Evolutionary conservation across 2,797 vertebrate genomes (phyloP), one percentile per base, ranked within the genome.

Genomic region (Pelobates cultripes): DNA sequence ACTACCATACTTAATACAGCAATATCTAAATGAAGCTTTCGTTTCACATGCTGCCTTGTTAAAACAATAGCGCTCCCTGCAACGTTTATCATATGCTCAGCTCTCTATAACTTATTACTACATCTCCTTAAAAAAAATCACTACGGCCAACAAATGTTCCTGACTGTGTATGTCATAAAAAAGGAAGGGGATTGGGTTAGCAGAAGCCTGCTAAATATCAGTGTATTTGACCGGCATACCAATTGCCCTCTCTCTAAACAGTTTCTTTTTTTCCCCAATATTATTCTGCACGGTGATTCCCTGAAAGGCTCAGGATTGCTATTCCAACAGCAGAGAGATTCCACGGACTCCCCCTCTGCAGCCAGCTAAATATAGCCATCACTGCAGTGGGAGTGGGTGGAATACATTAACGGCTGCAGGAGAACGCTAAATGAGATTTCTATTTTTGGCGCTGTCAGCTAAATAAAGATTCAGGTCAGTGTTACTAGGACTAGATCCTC

Each of bases 361-460:
- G 6, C 85, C 0, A 41, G 87, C 88, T 92, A 93, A 91, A 92
- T 88, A 90, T 89, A 93, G 89, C 66, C 14, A 2, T 0, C 13
- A 73, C 55, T 43, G 85, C 86, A 72, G 86, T 87, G 88, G 70
- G 5, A 0, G 42, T 82, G 86, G 70, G 81, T 89, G 88, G 86
- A 90, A 87, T 75, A 79, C 45, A 87, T 77, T 86, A 86, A 75
- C 85, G 69, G 85, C 90, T 81, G 84, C 69, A 85, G 86, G 89
- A 84, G 85, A 76, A 4, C 0, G 88, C 70, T 81, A 86, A 88
- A 88, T 75, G 84, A 67, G 86, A 17, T 0, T 85, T 60, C 91
- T 91, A 90, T 93, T 93, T 89, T 86, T 86, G 88, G 89, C 82
- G 51, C 87, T 84, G 79, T 70, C 85, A 83, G 89, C 92, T 93